Percentiles rank a stretch among this genome's conserved stretches.
Evolutionary conservation across 2,888 invertebrate species (phyloP).

Genomic region (Mactromeris polynyma): DNA sequence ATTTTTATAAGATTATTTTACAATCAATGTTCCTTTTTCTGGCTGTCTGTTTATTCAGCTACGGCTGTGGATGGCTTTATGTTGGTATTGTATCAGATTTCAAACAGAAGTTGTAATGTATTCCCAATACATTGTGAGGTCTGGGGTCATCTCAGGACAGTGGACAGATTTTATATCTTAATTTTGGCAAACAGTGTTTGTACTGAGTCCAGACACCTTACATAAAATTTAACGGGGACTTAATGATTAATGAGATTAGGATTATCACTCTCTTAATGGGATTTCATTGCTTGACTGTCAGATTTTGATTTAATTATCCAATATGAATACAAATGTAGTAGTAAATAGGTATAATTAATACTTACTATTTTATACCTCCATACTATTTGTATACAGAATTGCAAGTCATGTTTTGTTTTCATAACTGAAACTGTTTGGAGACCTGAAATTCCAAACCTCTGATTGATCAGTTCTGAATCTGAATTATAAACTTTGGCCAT

Average conservation of each 20-base stretch:
- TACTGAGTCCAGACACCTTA: not conserved
- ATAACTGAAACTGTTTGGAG: no score
- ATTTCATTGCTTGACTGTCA: not conserved
- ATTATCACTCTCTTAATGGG: not conserved
- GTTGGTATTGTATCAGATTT: not conserved
- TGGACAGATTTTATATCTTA: not conserved
- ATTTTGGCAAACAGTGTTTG: not conserved
- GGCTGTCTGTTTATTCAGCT: not conserved
- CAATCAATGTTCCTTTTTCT: no score
- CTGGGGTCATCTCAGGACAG: not conserved
- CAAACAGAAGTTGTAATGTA: slow-evolving; percentile 4
- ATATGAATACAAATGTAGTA: not conserved
- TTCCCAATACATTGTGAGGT: not conserved
- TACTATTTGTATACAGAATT: no score
- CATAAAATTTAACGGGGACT: not conserved
- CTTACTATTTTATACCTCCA: no score
- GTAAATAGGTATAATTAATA: no score
- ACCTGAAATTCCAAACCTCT: no score
- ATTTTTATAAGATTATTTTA: no score
- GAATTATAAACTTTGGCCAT: no score
- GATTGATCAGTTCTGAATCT: no score
- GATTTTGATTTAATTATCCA: not conserved
- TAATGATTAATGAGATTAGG: not conserved
- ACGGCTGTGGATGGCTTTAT: not conserved
- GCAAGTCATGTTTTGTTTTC: no score